A percentile compares a stretch with the other conserved stretches of the same genome.
Conservation (phyloP, 2,888 invertebrate species). For the Brachylomia viminalis region DNA sequence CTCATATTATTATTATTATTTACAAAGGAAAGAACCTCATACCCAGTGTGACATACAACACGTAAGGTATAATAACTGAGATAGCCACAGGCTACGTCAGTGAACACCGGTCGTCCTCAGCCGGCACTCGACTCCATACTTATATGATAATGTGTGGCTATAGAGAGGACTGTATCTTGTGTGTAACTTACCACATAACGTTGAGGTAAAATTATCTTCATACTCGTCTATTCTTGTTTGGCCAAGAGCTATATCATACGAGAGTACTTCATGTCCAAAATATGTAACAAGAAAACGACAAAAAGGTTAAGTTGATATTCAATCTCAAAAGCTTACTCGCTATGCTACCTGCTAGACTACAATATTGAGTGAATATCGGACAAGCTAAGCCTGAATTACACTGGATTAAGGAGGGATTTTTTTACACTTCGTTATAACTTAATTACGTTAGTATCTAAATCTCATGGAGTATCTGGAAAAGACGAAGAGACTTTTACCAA, state of each 20-base stretch:
- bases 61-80: neutral
- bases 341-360: neutral
- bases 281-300: neutral
- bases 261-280: too few relatives aligned
- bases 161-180: constrained; percentile 6
- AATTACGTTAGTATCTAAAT: too few relatives aligned
- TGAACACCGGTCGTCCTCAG: constrained; percentile 44
- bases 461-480: too few relatives aligned
- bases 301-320: too few relatives aligned
- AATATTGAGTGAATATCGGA: neutral
- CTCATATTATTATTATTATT: too few relatives aligned
- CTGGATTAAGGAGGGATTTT: neutral
- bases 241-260: neutral
- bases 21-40: neutral
- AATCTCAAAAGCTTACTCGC: too few relatives aligned
- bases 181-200: neutral
- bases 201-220: neutral
- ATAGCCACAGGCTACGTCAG: constrained; percentile 22
- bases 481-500: too few relatives aligned
- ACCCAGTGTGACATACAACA: neutral
- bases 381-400: too few relatives aligned
- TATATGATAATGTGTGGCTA: constrained; percentile 31
- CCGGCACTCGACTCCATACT: constrained; percentile 17
- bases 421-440: too few relatives aligned
- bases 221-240: neutral